Base-by-base conservation (phyloP, 2,113 vertebrate genomes). In the Mesembrinibis cayennensis region DNA sequence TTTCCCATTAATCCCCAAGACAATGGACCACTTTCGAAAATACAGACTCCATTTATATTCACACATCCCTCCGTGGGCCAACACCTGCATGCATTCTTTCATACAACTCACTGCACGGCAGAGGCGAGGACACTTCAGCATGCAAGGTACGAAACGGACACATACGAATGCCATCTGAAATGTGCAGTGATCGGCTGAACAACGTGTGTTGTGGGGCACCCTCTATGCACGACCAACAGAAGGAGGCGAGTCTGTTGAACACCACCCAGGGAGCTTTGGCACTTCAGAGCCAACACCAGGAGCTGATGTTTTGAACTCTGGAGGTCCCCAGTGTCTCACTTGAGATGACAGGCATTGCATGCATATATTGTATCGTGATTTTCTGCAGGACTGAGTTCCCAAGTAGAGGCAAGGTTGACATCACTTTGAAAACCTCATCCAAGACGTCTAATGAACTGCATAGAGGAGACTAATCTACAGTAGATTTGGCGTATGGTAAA, bases 1-100 rank as follows among this genome's bases (percentile, higher is more conserved):
- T 95, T 96, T 83, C 67, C 42, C 42, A 56, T 92, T 95, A 95
- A 97, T 95, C 96, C 96, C 50, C 49, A 79, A 82, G 49, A 97
- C 91, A 96, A 96, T 85, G 69, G 65, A 34, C 44, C n/a, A 38
- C 63, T 96, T 94, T 56, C 88, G 81, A 93, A 88, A 94, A 79
- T 14, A 91, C 52, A 81, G 26, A 30, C 87, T 61, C 32, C 67
- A 11, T 50, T 91, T 89, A 50, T 45, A 82, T 22, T 36, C 76
- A n/a, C 59, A 66, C 34, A 40, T n/a, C 50, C 55, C 14, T 79
- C 56, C 1, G 0, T 3, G 34, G 84, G 93, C 76, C 92, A 89
- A 34, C 47, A 72, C 89, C 63, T 38, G 52, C 63, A n/a, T 3
- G 10, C 61, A 44, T 52, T 55, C 62, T 19, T 83, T 62, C 59